Percentiles rank a stretch among this genome's conserved stretches.
phyloP scores from a whole-genome alignment of 2,113 vertebrate genomes.

The Lethenteron camtschaticum region DNA sequence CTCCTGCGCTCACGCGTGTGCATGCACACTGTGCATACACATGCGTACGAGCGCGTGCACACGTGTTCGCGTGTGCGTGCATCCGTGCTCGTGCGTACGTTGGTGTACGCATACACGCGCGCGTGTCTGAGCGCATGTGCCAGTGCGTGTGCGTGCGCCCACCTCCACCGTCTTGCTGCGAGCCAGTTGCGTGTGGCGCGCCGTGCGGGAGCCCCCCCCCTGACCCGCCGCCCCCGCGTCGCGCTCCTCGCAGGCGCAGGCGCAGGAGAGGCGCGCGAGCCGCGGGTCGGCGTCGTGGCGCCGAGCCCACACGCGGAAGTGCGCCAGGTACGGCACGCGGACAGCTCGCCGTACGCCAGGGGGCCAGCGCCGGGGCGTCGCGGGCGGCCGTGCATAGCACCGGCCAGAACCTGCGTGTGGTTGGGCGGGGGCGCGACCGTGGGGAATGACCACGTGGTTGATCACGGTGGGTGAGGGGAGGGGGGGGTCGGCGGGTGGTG shows the following conservation, averaged over 20 bases:
- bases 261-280: background rate
- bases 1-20: too few relatives aligned
- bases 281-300: background rate
- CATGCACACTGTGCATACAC: too few relatives aligned
- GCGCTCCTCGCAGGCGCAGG: background rate
- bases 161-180: background rate
- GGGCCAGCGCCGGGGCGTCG: background rate
- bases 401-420: background rate
- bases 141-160: too few relatives aligned
- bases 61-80: too few relatives aligned
- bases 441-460: too few relatives aligned
- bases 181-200: background rate
- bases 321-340: constrained; percentile 1
- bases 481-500: too few relatives aligned
- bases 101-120: too few relatives aligned
- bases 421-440: too few relatives aligned
- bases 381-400: background rate
- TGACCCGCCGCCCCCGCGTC: background rate
- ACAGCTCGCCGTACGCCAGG: background rate
- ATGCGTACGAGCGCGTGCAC: too few relatives aligned
- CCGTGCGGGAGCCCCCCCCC: background rate
- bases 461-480: too few relatives aligned
- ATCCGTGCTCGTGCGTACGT: too few relatives aligned
- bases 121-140: too few relatives aligned
- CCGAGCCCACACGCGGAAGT: background rate